Percentiles rank a stretch among this genome's conserved stretches.
Evolutionary conservation across 2,888 invertebrate species (phyloP).

Genomic region (Cephus spinipes): DNA sequence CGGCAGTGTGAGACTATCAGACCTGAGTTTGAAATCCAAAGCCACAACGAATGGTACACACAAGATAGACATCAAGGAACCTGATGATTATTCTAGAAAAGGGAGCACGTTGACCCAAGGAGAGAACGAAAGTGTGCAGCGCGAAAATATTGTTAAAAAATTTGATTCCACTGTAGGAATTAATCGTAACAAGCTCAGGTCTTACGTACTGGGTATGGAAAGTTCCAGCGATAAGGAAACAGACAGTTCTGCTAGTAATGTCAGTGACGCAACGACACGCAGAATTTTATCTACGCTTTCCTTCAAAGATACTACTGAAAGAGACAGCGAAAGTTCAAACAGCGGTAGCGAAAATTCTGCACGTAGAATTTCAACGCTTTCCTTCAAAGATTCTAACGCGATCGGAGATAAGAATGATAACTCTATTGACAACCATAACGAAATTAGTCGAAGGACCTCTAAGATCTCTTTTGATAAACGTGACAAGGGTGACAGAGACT

Average conservation of each 20-base stretch:
- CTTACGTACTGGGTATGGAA: constrained; percentile 15
- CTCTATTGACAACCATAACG: not conserved
- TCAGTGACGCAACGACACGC: not conserved
- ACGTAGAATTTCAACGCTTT: not conserved
- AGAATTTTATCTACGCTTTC: not conserved
- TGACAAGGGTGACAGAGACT: not conserved
- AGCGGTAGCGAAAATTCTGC: not conserved
- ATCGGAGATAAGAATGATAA: not conserved
- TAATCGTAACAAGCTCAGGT: constrained; percentile 23
- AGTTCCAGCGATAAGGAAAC: not conserved
- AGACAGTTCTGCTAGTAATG: not conserved
- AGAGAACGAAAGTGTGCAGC: not conserved
- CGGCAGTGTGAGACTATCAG: not conserved
- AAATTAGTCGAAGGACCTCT: not conserved
- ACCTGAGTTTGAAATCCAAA: not conserved
- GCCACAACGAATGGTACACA: not conserved
- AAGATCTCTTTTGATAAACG: not conserved
- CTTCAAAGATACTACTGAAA: not conserved
- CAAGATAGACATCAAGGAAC: not conserved
- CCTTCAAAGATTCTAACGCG: not conserved
- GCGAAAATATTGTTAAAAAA: not conserved
- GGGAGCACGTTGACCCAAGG: not conserved
- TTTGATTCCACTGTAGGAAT: not conserved
- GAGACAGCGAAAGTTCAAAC: not conserved
- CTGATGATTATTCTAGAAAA: not conserved